Conservation (phyloP, 2,113 vertebrate genomes). For the Elanoides forficatus region DNA sequence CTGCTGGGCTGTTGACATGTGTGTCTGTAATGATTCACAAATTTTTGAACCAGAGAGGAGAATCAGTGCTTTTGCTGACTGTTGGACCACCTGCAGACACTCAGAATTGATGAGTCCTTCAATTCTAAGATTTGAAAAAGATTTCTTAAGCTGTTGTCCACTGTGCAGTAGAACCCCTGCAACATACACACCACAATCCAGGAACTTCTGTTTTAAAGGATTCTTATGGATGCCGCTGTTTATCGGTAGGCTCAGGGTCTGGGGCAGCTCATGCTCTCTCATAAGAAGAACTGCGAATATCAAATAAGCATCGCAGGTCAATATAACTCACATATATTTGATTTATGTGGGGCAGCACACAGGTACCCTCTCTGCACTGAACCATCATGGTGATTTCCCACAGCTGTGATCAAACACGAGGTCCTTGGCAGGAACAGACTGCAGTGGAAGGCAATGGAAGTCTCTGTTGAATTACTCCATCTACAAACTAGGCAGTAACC, state of each 20-base stretch:
- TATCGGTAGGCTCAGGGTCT: background rate
- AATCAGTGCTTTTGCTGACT: background rate
- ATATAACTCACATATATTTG: background rate
- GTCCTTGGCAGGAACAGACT: background rate
- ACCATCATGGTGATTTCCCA: background rate
- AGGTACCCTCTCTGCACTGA: background rate
- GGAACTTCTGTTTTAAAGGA: background rate
- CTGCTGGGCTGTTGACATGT: background rate
- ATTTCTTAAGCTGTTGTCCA: background rate
- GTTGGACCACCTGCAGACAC: background rate
- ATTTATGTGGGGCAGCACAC: background rate
- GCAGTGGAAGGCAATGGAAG: background rate
- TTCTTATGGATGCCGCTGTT: background rate
- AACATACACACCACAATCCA: background rate
- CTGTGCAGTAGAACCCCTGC: background rate
- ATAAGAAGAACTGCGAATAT: background rate
- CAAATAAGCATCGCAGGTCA: background rate
- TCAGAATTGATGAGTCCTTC: background rate
- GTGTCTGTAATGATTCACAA: background rate
- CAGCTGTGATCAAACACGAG: background rate
- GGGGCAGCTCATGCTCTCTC: background rate
- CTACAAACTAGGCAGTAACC: background rate
- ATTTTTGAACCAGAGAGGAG: background rate
- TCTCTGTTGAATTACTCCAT: background rate
- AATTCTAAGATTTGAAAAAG: background rate